Evolutionary conservation across 2,888 invertebrate genomes (phyloP).

Genomic region (Darwinula stevensoni): DNA sequence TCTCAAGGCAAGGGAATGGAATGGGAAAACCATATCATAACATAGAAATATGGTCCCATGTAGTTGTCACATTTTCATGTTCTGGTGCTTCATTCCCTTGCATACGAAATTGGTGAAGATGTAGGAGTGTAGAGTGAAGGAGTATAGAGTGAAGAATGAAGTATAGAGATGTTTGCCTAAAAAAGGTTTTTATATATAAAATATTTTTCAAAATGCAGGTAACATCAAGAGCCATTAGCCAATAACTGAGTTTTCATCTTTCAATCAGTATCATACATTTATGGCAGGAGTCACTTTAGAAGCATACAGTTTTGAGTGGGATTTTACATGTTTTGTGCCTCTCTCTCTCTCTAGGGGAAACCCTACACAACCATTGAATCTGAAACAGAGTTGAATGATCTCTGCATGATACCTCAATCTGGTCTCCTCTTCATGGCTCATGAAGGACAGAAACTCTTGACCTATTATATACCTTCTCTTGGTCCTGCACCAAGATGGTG

Average conservation of each 20-base stretch:
- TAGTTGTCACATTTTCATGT: too few relatives aligned
- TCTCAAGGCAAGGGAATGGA: too few relatives aligned
- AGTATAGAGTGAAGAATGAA: too few relatives aligned
- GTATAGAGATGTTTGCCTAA: too few relatives aligned
- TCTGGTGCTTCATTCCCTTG: too few relatives aligned
- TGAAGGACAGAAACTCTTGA: conserved; percentile 72
- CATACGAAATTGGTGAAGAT: conserved; percentile 10
- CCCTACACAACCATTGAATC: conserved; percentile 80
- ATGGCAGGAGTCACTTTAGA: too few relatives aligned
- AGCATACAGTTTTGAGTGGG: too few relatives aligned
- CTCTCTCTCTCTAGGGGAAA: conserved; percentile 28
- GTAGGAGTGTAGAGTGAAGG: conserved; percentile 10
- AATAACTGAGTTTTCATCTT: conserved; percentile 7
- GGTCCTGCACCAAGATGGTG: conserved; percentile 95
- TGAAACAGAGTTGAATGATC: conserved; percentile 52
- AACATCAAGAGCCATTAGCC: too few relatives aligned
- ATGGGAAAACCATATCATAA: too few relatives aligned
- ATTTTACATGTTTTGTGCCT: conserved; percentile 3
- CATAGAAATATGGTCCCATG: too few relatives aligned
- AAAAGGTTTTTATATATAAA: too few relatives aligned
- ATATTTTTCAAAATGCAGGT: too few relatives aligned
- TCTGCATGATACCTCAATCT: conserved; percentile 62
- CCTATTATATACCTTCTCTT: conserved; percentile 56
- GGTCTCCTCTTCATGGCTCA: conserved; percentile 82
- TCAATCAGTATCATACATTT: neutral